phyloP scores from a whole-genome alignment of 2,113 vertebrate species.

The Thymallus thymallus region DNA sequence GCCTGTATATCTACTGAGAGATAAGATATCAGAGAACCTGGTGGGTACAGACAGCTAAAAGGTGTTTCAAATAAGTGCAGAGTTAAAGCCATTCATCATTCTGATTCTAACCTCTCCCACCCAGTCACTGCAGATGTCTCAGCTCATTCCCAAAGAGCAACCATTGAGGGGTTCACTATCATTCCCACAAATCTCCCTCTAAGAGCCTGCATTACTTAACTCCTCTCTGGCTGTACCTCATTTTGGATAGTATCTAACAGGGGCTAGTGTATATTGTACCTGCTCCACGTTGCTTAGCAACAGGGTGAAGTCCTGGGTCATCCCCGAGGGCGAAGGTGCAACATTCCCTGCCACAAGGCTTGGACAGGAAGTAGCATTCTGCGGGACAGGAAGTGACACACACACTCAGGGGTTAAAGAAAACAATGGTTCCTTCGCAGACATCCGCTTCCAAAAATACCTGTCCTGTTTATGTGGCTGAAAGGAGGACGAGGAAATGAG shows the following conservation, averaged over 20 bases:
- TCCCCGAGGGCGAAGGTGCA: conserved; percentile 77
- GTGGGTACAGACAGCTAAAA: conserved; percentile 39
- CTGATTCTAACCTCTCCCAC: background rate
- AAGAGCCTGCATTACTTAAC: conserved; percentile 47
- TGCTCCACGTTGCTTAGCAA: conserved; percentile 74
- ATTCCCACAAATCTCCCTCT: conserved; percentile 17
- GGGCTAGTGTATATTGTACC: conserved; percentile 50
- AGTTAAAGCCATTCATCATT: conserved; percentile 29
- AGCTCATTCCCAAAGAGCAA: background rate
- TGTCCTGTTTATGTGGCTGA: conserved; percentile 68
- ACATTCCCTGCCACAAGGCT: conserved; percentile 70
- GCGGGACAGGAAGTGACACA: conserved; percentile 67
- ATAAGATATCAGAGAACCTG: conserved; percentile 33
- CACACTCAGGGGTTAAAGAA: conserved; percentile 51
- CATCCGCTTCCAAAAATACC: conserved; percentile 70
- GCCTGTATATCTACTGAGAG: conserved; percentile 50
- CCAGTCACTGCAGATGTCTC: conserved; percentile 16
- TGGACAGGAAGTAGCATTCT: conserved; percentile 83
- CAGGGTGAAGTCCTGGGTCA: conserved; percentile 77
- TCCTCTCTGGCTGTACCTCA: conserved; percentile 15
- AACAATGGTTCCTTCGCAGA: conserved; percentile 65
- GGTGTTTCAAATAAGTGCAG: conserved; percentile 38
- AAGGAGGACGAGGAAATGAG: conserved; percentile 66
- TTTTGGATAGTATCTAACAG: background rate
- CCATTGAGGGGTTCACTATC: conserved; percentile 27